A percentile compares a stretch with the other conserved stretches of the same genome.
Conservation (phyloP, 2,888 invertebrate species). For the Imbricaverruca yamaguchii region DNA sequence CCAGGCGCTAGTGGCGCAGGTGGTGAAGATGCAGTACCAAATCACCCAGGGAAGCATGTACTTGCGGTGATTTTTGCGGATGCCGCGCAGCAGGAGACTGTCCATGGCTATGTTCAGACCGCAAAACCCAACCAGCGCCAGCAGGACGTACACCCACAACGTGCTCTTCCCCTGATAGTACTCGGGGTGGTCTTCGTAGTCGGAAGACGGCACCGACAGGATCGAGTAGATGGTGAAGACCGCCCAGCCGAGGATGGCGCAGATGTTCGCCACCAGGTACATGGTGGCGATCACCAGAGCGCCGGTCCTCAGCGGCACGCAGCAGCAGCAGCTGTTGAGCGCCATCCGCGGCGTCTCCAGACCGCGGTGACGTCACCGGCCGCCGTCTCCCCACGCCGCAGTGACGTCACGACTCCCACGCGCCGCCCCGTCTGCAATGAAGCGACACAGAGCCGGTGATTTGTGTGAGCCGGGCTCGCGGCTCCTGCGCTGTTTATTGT, state of each 20-base stretch:
- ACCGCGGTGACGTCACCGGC: no score
- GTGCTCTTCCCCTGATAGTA: background rate
- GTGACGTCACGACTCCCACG: no score
- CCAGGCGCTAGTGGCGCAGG: background rate
- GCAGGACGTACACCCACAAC: background rate
- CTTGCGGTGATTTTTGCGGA: background rate
- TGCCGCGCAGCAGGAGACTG: background rate
- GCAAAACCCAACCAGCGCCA: background rate
- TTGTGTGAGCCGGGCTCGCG: no score
- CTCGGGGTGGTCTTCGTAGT: background rate
- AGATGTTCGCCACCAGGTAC: slow-evolving; percentile 1
- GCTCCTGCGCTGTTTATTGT: no score
- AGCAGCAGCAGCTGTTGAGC: slow-evolving; percentile 4
- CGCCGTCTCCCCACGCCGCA: no score
- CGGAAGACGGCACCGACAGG: background rate
- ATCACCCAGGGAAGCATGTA: background rate
- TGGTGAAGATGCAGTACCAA: slow-evolving; percentile 5
- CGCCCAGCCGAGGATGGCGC: background rate
- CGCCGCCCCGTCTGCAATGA: no score
- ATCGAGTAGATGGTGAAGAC: background rate
- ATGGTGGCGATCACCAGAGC: background rate
- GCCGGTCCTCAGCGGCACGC: background rate
- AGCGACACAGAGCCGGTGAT: no score
- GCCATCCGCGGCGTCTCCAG: background rate
- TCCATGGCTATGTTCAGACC: background rate